Conservation (phyloP, 2,888 invertebrate species). For the Philereme vetulata region DNA sequence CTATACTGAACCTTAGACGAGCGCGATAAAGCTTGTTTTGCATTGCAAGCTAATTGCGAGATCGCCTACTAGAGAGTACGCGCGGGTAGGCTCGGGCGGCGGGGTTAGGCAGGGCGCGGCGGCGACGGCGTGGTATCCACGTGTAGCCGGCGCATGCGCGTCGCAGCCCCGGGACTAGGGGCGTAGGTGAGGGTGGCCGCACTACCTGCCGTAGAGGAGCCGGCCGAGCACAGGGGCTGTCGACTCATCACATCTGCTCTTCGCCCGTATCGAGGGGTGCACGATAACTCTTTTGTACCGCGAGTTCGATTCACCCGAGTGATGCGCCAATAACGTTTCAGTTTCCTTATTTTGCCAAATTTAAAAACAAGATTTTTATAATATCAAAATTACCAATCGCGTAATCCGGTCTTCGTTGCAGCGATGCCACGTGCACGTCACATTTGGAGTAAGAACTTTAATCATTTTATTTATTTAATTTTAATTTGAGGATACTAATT, state of each 20-base stretch:
- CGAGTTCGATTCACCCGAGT: background rate
- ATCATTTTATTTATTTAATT: background rate
- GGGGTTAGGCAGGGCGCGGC: slow-evolving; percentile 23
- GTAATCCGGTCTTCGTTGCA: slow-evolving; percentile 1
- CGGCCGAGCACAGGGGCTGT: slow-evolving; percentile 10
- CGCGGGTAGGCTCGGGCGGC: slow-evolving; percentile 9
- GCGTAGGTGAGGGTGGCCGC: slow-evolving; percentile 16
- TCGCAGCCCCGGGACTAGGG: background rate
- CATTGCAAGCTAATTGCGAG: background rate
- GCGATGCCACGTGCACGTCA: background rate
- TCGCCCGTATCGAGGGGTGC: slow-evolving; percentile 10
- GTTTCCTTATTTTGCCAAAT: too few relatives aligned
- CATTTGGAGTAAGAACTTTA: slow-evolving; percentile 5
- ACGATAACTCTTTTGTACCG: slow-evolving; percentile 26
- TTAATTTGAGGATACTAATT: too few relatives aligned
- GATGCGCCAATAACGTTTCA: background rate
- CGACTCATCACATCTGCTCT: slow-evolving; percentile 17
- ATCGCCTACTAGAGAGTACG: background rate
- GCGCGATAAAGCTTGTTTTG: slow-evolving; percentile 8
- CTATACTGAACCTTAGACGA: background rate
- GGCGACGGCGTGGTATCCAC: slow-evolving; percentile 16
- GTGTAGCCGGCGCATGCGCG: slow-evolving; percentile 27
- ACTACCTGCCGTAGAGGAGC: slow-evolving; percentile 22
- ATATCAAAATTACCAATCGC: background rate
- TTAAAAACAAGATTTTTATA: background rate